Evolutionary conservation across 2,113 vertebrate species (phyloP).

Genomic region (Coregonus clupeaformis): DNA sequence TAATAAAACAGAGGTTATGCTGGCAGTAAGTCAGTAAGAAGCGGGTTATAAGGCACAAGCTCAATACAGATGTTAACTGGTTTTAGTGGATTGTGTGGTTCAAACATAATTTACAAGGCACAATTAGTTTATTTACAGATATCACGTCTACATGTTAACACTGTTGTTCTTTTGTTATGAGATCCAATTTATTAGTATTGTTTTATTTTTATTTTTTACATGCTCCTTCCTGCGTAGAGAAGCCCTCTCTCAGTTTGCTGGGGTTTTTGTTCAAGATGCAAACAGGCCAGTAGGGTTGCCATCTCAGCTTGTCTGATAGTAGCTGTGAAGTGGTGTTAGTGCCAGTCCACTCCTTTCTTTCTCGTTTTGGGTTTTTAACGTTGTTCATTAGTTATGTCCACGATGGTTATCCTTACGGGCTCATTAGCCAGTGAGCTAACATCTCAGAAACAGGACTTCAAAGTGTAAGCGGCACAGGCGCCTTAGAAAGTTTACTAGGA

Average conservation of each 20-base stretch:
- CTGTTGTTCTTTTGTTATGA: conserved; percentile 65
- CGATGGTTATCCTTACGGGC: conserved; percentile 92
- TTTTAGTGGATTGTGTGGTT: conserved; percentile 82
- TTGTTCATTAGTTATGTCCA: conserved; percentile 87
- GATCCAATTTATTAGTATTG: conserved; percentile 89
- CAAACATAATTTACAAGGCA: conserved; percentile 93
- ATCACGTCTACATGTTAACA: conserved; percentile 78
- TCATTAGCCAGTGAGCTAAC: conserved; percentile 93
- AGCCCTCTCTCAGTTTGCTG: conserved; percentile 64
- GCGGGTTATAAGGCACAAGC: conserved; percentile 90
- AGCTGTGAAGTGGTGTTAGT: conserved; percentile 88
- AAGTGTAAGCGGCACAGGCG: conserved; percentile 92
- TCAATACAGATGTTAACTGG: conserved; percentile 83
- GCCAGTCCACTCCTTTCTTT: conserved; percentile 83
- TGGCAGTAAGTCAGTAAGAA: conserved; percentile 80
- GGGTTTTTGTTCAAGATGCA: conserved; percentile 84
- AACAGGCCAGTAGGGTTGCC: conserved; percentile 81
- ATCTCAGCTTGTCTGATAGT: conserved; percentile 77
- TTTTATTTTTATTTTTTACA: conserved; percentile 66
- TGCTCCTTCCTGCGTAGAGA: conserved; percentile 76
- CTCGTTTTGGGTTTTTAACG: conserved; percentile 57
- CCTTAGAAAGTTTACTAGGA: conserved; percentile 96
- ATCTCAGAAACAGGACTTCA: conserved; percentile 97
- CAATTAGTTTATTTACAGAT: conserved; percentile 97
- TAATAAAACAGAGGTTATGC: conserved; percentile 81